Conservation (phyloP, 2,113 vertebrate genomes). For the Marcusenius ussheri region DNA sequence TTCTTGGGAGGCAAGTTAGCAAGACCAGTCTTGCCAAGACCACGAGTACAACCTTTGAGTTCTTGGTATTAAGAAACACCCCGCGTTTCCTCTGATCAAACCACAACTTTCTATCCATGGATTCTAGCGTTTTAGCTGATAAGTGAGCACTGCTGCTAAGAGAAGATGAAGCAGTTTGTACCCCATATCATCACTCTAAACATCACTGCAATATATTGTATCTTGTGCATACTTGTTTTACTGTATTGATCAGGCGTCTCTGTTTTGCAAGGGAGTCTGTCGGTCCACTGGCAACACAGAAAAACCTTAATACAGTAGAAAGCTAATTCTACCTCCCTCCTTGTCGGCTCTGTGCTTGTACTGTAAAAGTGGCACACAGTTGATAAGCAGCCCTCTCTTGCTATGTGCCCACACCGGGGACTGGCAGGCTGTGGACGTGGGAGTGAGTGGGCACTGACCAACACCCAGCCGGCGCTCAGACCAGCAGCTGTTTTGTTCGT, state of each 20-base stretch:
- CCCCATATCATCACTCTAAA: background rate
- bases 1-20: background rate
- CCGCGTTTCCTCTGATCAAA: background rate
- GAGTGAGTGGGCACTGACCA: conserved; percentile 9
- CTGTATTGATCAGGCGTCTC: background rate
- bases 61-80: background rate
- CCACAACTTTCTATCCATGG: background rate
- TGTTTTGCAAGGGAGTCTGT: background rate
- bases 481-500: conserved; percentile 11
- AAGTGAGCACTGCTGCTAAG: background rate
- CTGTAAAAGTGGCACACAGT: background rate
- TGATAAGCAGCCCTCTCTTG: background rate
- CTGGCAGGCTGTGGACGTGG: conserved; percentile 9
- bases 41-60: background rate
- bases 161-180: background rate
- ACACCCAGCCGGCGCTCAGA: background rate
- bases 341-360: background rate
- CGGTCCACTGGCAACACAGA: background rate
- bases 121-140: background rate
- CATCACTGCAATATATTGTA: background rate
- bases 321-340: background rate
- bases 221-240: background rate
- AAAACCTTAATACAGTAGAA: background rate
- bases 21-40: background rate
- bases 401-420: background rate